A percentile compares a stretch with the other conserved stretches of the same genome.
Evolutionary conservation across 2,888 invertebrate genomes (phyloP).

Genomic region (Orthosia gracilis): DNA sequence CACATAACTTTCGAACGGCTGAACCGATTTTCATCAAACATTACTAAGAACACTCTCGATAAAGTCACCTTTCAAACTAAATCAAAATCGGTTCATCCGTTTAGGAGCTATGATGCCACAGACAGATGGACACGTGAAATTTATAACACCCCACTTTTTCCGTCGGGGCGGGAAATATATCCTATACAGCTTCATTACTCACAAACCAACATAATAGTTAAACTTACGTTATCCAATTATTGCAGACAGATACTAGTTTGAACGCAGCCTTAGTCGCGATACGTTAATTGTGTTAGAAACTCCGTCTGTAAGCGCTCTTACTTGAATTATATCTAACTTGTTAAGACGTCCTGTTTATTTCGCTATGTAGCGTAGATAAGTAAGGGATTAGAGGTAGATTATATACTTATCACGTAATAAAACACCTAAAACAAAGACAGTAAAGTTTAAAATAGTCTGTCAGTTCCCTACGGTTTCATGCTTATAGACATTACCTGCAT

Average conservation of each 20-base stretch:
- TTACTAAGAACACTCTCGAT: too few species aligned
- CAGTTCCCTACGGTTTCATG: background rate
- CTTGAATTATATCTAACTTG: conserved; percentile 44
- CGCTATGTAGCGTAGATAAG: conserved; percentile 4
- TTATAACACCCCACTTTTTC: too few species aligned
- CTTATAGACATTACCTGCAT: background rate
- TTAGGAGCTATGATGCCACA: too few species aligned
- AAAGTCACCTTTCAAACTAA: too few species aligned
- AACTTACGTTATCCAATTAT: conserved; percentile 59
- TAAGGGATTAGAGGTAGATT: conserved; percentile 16
- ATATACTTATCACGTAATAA: background rate
- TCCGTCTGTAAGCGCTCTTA: conserved; percentile 32
- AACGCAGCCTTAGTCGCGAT: conserved; percentile 44
- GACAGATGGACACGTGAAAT: too few species aligned
- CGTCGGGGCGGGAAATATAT: too few species aligned
- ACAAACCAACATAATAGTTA: conserved; percentile 18
- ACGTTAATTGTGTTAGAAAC: conserved; percentile 56
- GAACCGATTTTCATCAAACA: too few species aligned
- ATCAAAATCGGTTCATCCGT: too few species aligned
- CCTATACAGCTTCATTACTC: too few species aligned
- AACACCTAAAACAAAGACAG: background rate
- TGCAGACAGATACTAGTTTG: conserved; percentile 39
- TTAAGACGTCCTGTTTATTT: conserved; percentile 39
- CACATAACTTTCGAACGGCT: too few species aligned
- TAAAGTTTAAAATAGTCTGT: background rate